phyloP scores from a whole-genome alignment of 2,888 invertebrate species.

The Cosmia trapezina region DNA sequence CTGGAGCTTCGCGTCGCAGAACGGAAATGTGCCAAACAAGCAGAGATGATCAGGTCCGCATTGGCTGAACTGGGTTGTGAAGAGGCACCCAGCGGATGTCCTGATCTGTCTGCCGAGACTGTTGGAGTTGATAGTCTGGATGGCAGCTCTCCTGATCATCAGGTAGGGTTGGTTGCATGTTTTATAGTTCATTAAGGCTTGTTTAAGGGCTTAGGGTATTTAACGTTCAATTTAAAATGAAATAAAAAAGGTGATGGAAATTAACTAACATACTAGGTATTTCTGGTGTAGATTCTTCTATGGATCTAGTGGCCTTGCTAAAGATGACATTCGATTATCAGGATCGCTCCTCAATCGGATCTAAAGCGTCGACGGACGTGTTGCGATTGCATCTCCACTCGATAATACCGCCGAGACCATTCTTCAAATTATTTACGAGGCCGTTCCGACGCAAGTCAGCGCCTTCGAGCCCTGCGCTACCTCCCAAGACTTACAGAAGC shows the following conservation, averaged over 20 bases:
- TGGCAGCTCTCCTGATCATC: constrained; percentile 92
- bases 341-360: constrained; percentile 90
- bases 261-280: constrained; percentile 47
- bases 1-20: constrained; percentile 95
- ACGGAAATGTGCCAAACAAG: constrained; percentile 94
- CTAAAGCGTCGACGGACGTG: constrained; percentile 87
- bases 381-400: constrained; percentile 90
- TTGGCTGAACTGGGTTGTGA: constrained; percentile 96
- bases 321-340: constrained; percentile 74
- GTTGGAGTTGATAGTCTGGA: constrained; percentile 91
- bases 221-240: not conserved
- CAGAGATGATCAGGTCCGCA: constrained; percentile 96
- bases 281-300: constrained; percentile 47
- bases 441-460: constrained; percentile 93
- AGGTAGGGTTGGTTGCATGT: constrained; percentile 84
- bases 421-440: constrained; percentile 92
- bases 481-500: constrained; percentile 88
- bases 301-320: constrained; percentile 35
- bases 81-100: constrained; percentile 96
- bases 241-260: constrained; percentile 1
- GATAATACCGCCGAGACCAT: constrained; percentile 89
- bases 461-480: constrained; percentile 91
- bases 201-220: constrained; percentile 4
- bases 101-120: constrained; percentile 95
- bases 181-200: not conserved